Base-by-base conservation (phyloP, 2,113 vertebrate species). In the Elgaria multicarinata region DNA sequence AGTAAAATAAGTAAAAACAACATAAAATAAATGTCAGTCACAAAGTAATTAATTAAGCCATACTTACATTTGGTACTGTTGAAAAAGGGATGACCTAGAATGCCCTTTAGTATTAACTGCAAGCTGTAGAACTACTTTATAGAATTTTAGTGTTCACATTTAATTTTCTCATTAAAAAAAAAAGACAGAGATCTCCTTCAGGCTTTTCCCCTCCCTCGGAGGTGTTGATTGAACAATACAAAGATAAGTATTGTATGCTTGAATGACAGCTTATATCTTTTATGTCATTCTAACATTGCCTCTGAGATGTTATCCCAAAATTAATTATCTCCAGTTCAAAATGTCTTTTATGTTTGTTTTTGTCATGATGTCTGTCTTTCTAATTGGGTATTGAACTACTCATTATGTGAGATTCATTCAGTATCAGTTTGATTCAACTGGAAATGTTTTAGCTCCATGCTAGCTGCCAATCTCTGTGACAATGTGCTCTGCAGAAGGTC, bases 221-320 rank as follows among this genome's bases (percentile, higher is more conserved):
- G 3, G 24, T 91, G 90, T 90, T 90, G 76, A 93, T 77, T 87
- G 64, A 84, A 89, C 28, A 53, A 93, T 85, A 72, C 36, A 82
- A 55, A 87, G 74, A 66, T 76, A 92, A 91, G 88, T 95, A 80
- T 33, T 92, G 91, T 69, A 69, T 67, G 62, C 74, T 67, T 84
- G 88, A 87, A 91, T 66, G 75, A 72, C n/a, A 80, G 83, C 90
- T 77, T 83, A 83, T 76, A 87, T 69, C 77, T 79, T 87, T 91
- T 89, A 90, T 90, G 87, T 75, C 82, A 76, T 46, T 91, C 22
- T 64, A 72, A 74, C 58, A 53, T 50, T 85, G 83, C 88, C 90
- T 95, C 74, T 39, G 72, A 93, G 91, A 94, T 92, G 69, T 81
- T 94, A 92, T 91, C 82, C 67, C 74, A 84, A 93, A 94, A 95